Base-by-base conservation (phyloP, 2,888 invertebrate genomes). In the Chydorus sphaericus region DNA sequence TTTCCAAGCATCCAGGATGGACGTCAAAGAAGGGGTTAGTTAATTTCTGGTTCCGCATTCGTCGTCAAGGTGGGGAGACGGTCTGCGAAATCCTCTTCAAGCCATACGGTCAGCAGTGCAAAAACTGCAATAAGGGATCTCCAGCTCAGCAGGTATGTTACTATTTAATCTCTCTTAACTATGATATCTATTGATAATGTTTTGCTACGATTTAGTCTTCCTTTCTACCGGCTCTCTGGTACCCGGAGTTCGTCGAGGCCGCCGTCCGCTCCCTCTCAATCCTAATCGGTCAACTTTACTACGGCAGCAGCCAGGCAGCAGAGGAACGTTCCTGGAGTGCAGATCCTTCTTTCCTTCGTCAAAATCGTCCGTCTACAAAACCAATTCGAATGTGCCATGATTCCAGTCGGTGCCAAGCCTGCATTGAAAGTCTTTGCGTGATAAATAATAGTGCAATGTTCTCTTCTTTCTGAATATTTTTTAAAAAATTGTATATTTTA, bases 11-110 rank as follows among this genome's bases (percentile, higher is more conserved):
- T 59, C n/a, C n/a, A n/a, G 71, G 71, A 2, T 73, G 73, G 73
- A 73, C 73, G 3, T 71, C 71, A 4, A 73, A 73, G 73, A 73
- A 72, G 61, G 73, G 73, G 0, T 63, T 71, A 16, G 70, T 72
- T 1, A 66, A 69, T 5, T 73, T 72, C 61, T 72, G 71, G 70
- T 71, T 69, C 60, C 65, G 66, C 51, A 61, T 70, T 39, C 66
- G 66, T 59, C 63, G 62, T 51, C 62, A 61, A 50, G 64, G 64
- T 14, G 63, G 63, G 57, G 37, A 44, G 18, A 52, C 58, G 7
- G 59, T 63, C 18, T 71, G 70, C 23, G 63, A 66, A 48, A 69
- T 71, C 7, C 63, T 67, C 58, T 73, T 72, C 62, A 68, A 69
- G 58, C 62, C 73, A 53, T 73, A 69, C 61, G 72, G 73, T 5